Evolutionary conservation across 2,888 invertebrate genomes (phyloP).

Genomic region (Latheticus oryzae): DNA sequence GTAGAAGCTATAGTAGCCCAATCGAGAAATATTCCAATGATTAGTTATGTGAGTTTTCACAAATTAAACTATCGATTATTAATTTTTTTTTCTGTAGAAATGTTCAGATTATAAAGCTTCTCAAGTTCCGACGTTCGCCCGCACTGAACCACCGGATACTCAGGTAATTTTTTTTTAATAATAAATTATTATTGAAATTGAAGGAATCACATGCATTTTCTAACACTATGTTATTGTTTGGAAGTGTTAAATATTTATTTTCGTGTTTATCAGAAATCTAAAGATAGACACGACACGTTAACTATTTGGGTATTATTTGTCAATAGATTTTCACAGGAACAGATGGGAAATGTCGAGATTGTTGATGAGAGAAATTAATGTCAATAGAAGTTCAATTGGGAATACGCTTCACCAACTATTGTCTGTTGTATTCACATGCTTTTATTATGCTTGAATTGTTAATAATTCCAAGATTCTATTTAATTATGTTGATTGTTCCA

Average conservation of each 20-base stretch:
- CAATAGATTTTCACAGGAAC: no score
- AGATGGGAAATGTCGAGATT: no score
- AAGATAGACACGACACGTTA: no score
- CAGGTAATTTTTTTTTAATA: conserved; percentile 72
- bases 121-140: conserved; percentile 88
- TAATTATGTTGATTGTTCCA: conserved; percentile 67
- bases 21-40: conserved; percentile 95
- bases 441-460: not conserved
- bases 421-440: conserved; percentile 5
- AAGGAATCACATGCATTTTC: conserved; percentile 23
- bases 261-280: conserved; percentile 18
- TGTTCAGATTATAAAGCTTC: conserved; percentile 93
- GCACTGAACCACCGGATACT: conserved; percentile 93
- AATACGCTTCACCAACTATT: not conserved
- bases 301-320: no score
- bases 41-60: conserved; percentile 88
- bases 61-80: no score
- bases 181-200: conserved; percentile 10
- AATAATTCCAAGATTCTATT: not conserved
- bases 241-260: conserved; percentile 22
- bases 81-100: conserved; percentile 76
- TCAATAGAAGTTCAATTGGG: no score
- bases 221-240: conserved; percentile 17
- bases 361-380: no score
- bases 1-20: conserved; percentile 96